Evolutionary conservation across 2,888 invertebrate species (phyloP), one percentile per base, ranked within the genome.

Genomic region (Phragmatobia fuliginosa): DNA sequence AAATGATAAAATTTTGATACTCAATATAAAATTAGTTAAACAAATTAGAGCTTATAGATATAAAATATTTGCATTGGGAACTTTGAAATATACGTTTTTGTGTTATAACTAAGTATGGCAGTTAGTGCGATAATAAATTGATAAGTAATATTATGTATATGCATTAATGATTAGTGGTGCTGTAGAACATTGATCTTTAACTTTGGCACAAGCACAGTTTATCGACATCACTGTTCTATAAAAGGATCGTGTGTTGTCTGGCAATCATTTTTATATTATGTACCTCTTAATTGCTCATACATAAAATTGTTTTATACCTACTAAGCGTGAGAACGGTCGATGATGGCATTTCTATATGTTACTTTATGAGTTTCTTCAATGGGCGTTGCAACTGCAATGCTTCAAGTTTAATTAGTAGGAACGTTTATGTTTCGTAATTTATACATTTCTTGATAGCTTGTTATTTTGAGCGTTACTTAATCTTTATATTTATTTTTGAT

Each of bases 231-330:
- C 76, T 74, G 69, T 74, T 66, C 80, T 82, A 83, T 82, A 81
- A 80, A 82, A 80, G 81, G 82, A 81, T 82, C 83, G 81, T 80
- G 79, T 80, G 83, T 78, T 79, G 82, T 77, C 80, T 79, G 73
- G 83, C 84, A 85, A 85, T 86, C 82, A 86, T 83, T 85, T 83
- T 84, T 84, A 84, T 86, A 83, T 82, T 85, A 83, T 83, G 68
- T 76, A 76, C 71, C 71, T 80, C 77, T 82, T 84, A 85, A 85
- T 83, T 83, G 82, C 81, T 83, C 68, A 73, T 83, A 78, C 76
- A 80, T 78, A 78, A 72, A 78, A 77, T 81, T 76, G 74, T 82
- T 83, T 81, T 77, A 80, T 80, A 75, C 73, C 76, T 68, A 66
- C 72, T 75, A 76, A 65, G 71, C 85, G 85, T 85, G 85, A 85